Evolutionary conservation across 2,113 vertebrate genomes (phyloP), one percentile per base, ranked within the genome.

Genomic region (Bubo scandiacus): DNA sequence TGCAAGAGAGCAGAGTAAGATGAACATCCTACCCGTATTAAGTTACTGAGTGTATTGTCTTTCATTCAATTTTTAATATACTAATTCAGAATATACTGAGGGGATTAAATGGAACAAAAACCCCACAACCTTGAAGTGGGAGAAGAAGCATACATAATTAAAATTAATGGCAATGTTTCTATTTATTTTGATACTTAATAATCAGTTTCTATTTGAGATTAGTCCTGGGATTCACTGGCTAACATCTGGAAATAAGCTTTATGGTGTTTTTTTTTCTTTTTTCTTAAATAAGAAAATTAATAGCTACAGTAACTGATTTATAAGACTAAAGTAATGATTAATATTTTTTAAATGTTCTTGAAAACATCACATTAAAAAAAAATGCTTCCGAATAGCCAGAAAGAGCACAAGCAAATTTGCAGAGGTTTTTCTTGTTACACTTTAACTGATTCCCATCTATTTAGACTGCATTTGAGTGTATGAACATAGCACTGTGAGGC

Each of bases 101-200:
- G 9, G 42, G 7, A 9, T 17, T 63, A 74, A 74, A 54, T 19
- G 12, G 2, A 6, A 16, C 61, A 8, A 27, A 13, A 0, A 0
- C 9, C 9, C 36, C 16, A 30, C 66, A 79, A 80, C 9, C 5
- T 47, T 70, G 4, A 79, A 54, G n/a, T 10, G 43, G 21, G 23
- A 81, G 34, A 71, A 65, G 15, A 9, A 89, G 3, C 12, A 58
- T 20, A 15, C 1, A 11, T 67, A 27, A 45, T 12, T 42, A 63
- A 90, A 81, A 68, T 55, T 45, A 36, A n/a, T 65, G 29, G 6
- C 0, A 59, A 27, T 62, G 66, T 83, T 58, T 79, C 3, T 7
- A 43, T 80, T 67, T 73, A 40, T 86, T 91, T 71, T 89, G 2
- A 49, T 80, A 49, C 2, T 40, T 89, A 66, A 67, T 89, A 66